A percentile compares a stretch with the other conserved stretches of the same genome.
Evolutionary conservation across 1,140 invertebrate species (phyloP).

Genomic region (Philopotamus ludificatus): DNA sequence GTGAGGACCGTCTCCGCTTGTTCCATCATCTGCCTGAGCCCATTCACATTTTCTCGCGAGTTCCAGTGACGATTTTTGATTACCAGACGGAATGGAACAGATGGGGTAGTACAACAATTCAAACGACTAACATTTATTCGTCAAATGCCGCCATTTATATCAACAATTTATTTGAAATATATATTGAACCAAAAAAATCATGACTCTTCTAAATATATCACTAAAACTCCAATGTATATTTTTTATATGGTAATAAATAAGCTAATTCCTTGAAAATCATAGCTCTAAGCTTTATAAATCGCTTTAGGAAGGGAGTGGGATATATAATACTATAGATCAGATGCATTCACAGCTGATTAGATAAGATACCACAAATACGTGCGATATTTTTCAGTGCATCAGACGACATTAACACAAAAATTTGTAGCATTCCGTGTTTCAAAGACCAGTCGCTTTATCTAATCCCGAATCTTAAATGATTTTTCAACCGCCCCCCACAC

Average conservation of each 20-base stretch:
- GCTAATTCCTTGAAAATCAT: too few species aligned
- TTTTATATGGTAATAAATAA: too few species aligned
- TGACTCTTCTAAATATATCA: too few species aligned
- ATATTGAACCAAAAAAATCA: too few species aligned
- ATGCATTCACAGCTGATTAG: background rate
- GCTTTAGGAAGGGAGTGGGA: too few species aligned
- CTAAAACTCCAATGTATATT: too few species aligned
- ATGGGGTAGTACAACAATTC: too few species aligned
- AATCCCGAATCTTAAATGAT: slow-evolving; percentile 25
- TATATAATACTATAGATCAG: too few species aligned
- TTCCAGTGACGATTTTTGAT: background rate
- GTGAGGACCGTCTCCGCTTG: slow-evolving; percentile 14
- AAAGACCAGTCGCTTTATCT: slow-evolving; percentile 13
- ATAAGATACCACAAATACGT: background rate
- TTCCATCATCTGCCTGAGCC: slow-evolving; percentile 20
- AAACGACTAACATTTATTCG: too few species aligned
- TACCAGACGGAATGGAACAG: background rate
- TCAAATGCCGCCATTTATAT: too few species aligned
- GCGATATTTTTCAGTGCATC: background rate
- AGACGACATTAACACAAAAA: background rate
- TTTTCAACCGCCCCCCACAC: slow-evolving; percentile 27
- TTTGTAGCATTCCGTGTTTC: slow-evolving; percentile 3
- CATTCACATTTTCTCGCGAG: slow-evolving; percentile 1
- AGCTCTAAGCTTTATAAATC: too few species aligned
- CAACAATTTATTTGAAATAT: too few species aligned